phyloP scores from a whole-genome alignment of 2,113 vertebrate genomes.

The Emberiza fucata region DNA sequence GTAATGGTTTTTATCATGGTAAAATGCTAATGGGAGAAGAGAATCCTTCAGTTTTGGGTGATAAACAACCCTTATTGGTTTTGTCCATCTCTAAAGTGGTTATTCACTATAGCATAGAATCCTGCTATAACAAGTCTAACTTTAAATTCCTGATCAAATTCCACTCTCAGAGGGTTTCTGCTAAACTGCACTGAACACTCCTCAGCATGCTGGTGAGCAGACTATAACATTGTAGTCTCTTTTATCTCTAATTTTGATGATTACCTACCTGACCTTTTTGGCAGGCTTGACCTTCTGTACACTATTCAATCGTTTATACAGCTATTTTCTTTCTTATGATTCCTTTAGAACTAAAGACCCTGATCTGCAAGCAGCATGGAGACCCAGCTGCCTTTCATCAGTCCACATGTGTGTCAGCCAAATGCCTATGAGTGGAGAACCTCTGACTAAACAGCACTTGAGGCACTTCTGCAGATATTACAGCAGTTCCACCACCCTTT shows the following conservation, averaged over 20 bases:
- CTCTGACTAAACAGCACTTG: background rate
- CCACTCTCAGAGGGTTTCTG: background rate
- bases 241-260: constrained; percentile 17
- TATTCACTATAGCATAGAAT: background rate
- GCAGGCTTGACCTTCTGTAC: background rate
- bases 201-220: background rate
- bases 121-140: background rate
- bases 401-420: background rate
- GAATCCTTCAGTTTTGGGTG: background rate
- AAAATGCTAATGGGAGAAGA: background rate
- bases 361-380: background rate
- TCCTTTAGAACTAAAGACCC: background rate
- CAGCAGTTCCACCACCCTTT: background rate
- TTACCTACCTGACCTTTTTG: background rate
- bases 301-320: background rate
- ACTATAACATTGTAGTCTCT: background rate
- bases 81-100: background rate
- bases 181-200: background rate
- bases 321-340: background rate
- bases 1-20: background rate
- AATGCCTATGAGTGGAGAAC: background rate
- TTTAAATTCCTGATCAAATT: background rate
- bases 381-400: background rate
- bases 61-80: background rate
- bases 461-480: background rate